These are phyloP conservation scores for Polymixis lichenea DNA, from an alignment of 2,888 invertebrate genomes.

Conservation along the genomic window DNA sequence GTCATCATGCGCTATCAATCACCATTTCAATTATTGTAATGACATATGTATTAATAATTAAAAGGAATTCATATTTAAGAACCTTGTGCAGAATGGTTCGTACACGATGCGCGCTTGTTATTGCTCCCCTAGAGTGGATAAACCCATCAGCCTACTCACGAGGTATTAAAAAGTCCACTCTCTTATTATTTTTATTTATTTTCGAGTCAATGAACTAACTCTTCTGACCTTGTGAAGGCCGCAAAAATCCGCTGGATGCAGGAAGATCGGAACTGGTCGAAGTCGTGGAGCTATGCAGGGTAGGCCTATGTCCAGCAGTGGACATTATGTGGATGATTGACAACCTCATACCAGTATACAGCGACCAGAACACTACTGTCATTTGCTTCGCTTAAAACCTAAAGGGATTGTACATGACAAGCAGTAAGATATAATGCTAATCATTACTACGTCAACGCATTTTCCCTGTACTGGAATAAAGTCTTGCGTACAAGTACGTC, in stretches of 20 bases:
- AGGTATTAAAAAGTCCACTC: neutral
- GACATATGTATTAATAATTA: slow-evolving; percentile 16
- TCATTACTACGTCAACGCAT: slow-evolving; percentile 9
- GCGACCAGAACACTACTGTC: neutral
- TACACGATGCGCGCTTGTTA: too few relatives aligned
- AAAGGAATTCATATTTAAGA: slow-evolving; percentile 6
- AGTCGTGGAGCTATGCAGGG: too few relatives aligned
- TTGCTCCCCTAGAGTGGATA: too few relatives aligned
- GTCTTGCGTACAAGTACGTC: slow-evolving; percentile 31
- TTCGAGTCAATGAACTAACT: neutral
- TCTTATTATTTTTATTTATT: too few relatives aligned
- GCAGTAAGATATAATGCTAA: neutral
- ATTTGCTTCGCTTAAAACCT: neutral
- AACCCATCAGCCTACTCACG: neutral
- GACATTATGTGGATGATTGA: neutral
- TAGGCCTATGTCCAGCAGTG: too few relatives aligned
- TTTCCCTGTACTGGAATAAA: neutral
- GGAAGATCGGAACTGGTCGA: too few relatives aligned
- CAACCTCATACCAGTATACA: neutral
- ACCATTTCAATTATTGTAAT: neutral
- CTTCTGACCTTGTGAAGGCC: too few relatives aligned
- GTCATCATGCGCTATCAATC: slow-evolving; percentile 16
- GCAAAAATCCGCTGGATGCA: too few relatives aligned
- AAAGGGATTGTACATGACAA: too few relatives aligned
- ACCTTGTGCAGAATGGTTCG: neutral